Evolutionary conservation across 2,113 vertebrate genomes (phyloP).

Genomic region (Puma concolor): DNA sequence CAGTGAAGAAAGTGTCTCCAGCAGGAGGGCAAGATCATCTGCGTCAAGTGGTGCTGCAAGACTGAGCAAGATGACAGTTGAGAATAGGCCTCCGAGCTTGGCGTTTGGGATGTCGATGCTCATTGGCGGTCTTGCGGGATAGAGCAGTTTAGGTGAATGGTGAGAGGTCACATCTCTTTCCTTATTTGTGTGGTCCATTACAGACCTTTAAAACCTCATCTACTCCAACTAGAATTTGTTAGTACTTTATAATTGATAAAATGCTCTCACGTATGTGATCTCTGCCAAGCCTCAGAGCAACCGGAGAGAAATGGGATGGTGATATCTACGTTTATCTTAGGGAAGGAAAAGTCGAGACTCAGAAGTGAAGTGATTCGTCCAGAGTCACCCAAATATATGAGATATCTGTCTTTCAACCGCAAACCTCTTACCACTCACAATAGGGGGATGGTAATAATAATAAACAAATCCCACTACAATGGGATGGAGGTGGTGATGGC

Average conservation of each 20-base stretch:
- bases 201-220: neutral
- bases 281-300: neutral
- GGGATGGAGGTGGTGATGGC: neutral
- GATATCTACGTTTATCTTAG: neutral
- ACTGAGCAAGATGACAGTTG: neutral
- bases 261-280: neutral
- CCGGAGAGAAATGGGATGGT: neutral
- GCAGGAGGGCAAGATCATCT: neutral
- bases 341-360: neutral
- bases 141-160: neutral
- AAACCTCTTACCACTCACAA: neutral
- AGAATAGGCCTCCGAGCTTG: neutral
- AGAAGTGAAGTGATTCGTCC: neutral
- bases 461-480: neutral
- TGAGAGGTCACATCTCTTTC: neutral
- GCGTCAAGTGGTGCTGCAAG: neutral
- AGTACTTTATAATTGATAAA: neutral
- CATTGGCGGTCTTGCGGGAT: neutral
- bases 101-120: accelerated
- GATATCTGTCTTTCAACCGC: neutral
- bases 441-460: neutral
- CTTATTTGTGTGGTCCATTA: neutral
- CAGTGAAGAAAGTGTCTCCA: neutral
- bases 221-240: neutral
- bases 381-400: neutral